Evolutionary conservation across 2,797 vertebrate genomes (phyloP).

Genomic region (Zonotrichia albicollis): DNA sequence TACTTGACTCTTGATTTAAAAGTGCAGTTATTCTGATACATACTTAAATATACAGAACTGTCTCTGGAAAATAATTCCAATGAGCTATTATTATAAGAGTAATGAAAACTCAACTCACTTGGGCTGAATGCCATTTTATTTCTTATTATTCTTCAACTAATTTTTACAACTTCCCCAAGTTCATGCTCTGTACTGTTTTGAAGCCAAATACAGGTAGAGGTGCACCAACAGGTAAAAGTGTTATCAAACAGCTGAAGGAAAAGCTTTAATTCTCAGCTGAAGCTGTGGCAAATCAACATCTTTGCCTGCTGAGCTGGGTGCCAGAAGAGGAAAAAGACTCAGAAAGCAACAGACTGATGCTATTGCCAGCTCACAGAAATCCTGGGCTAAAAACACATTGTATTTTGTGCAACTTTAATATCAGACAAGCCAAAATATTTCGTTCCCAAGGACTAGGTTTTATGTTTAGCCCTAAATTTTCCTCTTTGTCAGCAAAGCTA

Average conservation of each 20-base stretch:
- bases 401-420: neutral
- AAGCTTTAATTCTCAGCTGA: neutral
- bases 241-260: neutral
- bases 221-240: neutral
- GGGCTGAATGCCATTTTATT: neutral
- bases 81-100: neutral
- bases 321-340: neutral
- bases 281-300: neutral
- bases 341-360: neutral
- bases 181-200: neutral
- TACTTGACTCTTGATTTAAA: constrained; percentile 56
- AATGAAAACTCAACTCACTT: neutral
- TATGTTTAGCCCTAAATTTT: neutral
- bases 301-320: neutral
- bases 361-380: neutral
- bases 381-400: neutral
- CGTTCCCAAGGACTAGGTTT: neutral
- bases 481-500: neutral
- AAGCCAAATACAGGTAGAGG: neutral
- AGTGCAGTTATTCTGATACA: constrained; percentile 26
- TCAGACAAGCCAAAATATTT: neutral
- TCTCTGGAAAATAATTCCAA: constrained; percentile 23
- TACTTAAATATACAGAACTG: neutral
- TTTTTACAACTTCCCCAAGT: neutral
- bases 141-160: neutral